phyloP scores from a whole-genome alignment of 2,888 invertebrate species.

The Sympetrum striolatum region DNA sequence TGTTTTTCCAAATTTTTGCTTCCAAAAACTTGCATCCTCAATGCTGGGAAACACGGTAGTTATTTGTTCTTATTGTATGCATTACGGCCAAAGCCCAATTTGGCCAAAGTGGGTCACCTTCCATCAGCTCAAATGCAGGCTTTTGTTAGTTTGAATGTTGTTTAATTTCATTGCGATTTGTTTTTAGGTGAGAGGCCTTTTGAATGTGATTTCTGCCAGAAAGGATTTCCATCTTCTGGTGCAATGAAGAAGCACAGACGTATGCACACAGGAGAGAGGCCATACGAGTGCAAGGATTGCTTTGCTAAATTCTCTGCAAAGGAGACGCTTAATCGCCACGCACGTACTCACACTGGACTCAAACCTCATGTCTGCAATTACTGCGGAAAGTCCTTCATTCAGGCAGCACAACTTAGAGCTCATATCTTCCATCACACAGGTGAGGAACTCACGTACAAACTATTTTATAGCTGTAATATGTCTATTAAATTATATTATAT shows the following conservation, averaged over 20 bases:
- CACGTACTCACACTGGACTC: slow-evolving; percentile 70
- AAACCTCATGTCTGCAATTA: slow-evolving; percentile 67
- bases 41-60: too few relatives aligned
- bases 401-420: slow-evolving; percentile 78
- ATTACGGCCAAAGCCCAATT: too few relatives aligned
- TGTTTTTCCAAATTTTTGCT: too few relatives aligned
- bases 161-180: background rate
- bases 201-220: slow-evolving; percentile 54
- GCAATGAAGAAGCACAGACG: slow-evolving; percentile 54
- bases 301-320: slow-evolving; percentile 79
- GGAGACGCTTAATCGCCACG: slow-evolving; percentile 80
- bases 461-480: too few relatives aligned
- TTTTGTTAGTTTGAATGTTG: too few relatives aligned
- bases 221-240: slow-evolving; percentile 54
- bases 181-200: slow-evolving; percentile 53
- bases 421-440: slow-evolving; percentile 79
- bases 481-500: too few relatives aligned
- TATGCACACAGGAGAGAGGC: slow-evolving; percentile 55
- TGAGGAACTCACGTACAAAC: slow-evolving; percentile 46
- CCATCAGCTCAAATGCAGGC: too few relatives aligned
- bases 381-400: slow-evolving; percentile 84
- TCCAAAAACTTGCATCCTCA: too few relatives aligned
- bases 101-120: too few relatives aligned
- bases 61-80: too few relatives aligned
- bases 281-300: slow-evolving; percentile 63